Evolutionary conservation across 2,113 vertebrate genomes (phyloP).

Genomic region (Donacobius atricapilla): DNA sequence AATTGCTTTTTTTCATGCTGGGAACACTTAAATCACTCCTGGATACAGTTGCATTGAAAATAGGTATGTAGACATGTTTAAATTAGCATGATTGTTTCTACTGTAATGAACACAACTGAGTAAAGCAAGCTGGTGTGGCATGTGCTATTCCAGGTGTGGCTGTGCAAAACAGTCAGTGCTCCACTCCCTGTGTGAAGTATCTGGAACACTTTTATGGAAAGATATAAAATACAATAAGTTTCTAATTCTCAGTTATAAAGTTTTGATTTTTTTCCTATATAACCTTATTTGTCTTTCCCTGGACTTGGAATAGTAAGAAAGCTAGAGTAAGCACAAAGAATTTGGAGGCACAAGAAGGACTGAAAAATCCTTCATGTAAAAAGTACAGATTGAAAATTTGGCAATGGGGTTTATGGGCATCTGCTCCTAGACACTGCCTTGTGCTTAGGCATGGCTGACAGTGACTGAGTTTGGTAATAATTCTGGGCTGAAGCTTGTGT

Average conservation of each 20-base stretch:
- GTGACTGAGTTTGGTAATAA: background rate
- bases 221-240: background rate
- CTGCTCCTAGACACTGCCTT: background rate
- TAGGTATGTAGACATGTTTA: background rate
- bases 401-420: background rate
- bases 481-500: background rate
- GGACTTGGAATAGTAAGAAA: background rate
- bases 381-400: background rate
- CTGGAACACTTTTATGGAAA: background rate
- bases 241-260: background rate
- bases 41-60: background rate
- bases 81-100: background rate
- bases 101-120: background rate
- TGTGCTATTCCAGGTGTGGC: background rate
- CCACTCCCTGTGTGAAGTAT: background rate
- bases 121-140: background rate
- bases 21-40: background rate
- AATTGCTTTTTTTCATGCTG: background rate
- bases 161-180: background rate
- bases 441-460: background rate
- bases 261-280: background rate
- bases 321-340: background rate
- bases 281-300: background rate
- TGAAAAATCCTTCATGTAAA: background rate
- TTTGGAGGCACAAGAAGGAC: background rate